Evolutionary conservation across 2,888 invertebrate species (phyloP).

Genomic region (Cepaea hortensis): DNA sequence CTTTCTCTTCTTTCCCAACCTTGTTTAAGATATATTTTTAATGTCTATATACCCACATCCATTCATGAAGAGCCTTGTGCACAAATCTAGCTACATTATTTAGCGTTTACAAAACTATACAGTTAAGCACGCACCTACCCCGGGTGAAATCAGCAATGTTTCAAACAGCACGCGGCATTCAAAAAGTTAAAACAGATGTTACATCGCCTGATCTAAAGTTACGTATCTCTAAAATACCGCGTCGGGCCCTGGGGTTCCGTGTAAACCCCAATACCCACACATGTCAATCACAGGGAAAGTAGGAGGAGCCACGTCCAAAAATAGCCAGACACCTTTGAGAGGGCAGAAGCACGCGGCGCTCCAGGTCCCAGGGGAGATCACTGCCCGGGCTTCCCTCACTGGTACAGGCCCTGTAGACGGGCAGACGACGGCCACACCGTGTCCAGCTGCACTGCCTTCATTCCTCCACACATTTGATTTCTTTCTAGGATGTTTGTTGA

Average conservation of each 20-base stretch:
- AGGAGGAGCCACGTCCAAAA: conserved; percentile 34
- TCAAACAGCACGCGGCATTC: too few relatives aligned
- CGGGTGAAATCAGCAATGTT: too few relatives aligned
- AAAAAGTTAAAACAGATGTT: background rate
- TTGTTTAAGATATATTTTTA: too few relatives aligned
- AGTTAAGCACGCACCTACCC: too few relatives aligned
- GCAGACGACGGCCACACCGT: background rate
- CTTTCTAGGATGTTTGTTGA: background rate
- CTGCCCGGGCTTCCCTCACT: background rate
- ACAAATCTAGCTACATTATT: too few relatives aligned
- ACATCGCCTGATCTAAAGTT: background rate
- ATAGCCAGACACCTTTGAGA: conserved; percentile 45
- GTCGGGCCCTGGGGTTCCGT: conserved; percentile 10
- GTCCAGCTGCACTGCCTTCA: background rate
- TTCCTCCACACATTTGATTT: background rate
- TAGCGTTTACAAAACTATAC: too few relatives aligned
- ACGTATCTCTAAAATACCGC: conserved; percentile 28
- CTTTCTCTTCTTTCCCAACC: too few relatives aligned
- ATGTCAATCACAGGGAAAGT: conserved; percentile 8
- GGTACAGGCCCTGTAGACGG: background rate
- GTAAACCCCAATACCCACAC: background rate
- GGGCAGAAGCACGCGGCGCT: conserved; percentile 24
- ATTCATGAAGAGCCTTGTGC: too few relatives aligned
- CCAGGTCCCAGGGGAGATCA: background rate
- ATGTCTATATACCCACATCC: too few relatives aligned